These are phyloP conservation scores for Halictus quadricinctus DNA, from an alignment of 2,888 invertebrate species.

Conservation along the genomic window DNA sequence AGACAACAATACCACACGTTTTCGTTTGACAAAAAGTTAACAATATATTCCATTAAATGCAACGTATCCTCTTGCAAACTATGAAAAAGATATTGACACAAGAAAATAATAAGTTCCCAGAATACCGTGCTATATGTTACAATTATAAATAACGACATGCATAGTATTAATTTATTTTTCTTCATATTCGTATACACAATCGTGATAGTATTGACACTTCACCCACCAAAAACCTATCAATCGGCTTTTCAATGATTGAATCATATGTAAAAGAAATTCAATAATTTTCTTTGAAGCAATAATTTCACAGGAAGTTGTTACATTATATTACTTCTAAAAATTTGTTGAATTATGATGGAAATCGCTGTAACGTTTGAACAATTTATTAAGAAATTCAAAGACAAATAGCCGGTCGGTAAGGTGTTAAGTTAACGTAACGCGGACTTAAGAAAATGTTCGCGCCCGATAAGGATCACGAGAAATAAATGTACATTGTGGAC, in stretches of 20 bases:
- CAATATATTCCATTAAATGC: neutral
- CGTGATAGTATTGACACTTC: neutral
- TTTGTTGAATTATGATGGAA: neutral
- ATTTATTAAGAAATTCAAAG: neutral
- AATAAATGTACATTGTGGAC: neutral
- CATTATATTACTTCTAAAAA: neutral
- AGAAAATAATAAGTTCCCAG: neutral
- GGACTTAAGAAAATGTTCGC: neutral
- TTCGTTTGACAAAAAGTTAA: no score
- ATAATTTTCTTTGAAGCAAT: neutral
- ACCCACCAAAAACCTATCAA: neutral
- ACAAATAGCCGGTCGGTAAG: neutral
- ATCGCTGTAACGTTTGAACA: neutral
- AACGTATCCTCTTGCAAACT: neutral
- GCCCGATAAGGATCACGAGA: neutral
- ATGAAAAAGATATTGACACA: neutral
- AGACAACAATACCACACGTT: neutral
- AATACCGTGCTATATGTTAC: neutral
- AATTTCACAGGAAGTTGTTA: no score
- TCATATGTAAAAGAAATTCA: neutral
- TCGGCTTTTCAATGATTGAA: neutral
- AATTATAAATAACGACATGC: neutral
- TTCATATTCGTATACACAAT: neutral
- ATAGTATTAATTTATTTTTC: neutral
- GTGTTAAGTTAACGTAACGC: neutral